phyloP scores from a whole-genome alignment of 2,888 invertebrate species.

The Epistrophe eligans region DNA sequence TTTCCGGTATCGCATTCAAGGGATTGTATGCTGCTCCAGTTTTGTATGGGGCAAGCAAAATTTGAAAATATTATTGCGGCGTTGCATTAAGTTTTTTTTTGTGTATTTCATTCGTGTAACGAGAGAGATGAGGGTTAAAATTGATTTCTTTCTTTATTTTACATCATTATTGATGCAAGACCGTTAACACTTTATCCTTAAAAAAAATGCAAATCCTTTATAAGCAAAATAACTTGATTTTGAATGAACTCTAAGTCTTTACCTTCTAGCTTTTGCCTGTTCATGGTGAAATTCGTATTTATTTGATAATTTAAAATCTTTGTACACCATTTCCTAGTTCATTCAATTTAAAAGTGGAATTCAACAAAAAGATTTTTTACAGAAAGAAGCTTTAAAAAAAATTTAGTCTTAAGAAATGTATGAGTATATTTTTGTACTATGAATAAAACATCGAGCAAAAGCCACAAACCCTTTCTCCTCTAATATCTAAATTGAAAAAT shows the following conservation, averaged over 20 bases:
- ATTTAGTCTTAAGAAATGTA: too few species aligned
- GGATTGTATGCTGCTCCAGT: slow-evolving; percentile 45
- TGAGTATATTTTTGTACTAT: too few species aligned
- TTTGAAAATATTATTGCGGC: slow-evolving; percentile 15
- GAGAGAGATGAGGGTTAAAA: slow-evolving; percentile 17
- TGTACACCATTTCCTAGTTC: neutral
- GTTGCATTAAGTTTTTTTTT: slow-evolving; percentile 33
- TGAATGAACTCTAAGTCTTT: neutral
- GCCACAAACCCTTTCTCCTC: too few species aligned
- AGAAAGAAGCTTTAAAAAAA: too few species aligned
- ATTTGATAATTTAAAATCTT: neutral
- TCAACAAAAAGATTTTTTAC: too few species aligned
- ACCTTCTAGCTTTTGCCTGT: neutral
- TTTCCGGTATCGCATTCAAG: slow-evolving; percentile 16
- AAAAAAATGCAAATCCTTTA: neutral
- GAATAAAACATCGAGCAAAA: too few species aligned
- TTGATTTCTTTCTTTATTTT: slow-evolving; percentile 39
- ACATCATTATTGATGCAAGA: slow-evolving; percentile 23
- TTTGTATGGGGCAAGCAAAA: slow-evolving; percentile 2
- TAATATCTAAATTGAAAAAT: too few species aligned
- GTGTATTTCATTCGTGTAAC: neutral
- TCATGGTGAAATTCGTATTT: neutral
- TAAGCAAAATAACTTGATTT: neutral
- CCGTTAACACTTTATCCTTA: slow-evolving; percentile 6
- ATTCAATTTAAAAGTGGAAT: neutral